Percentiles rank a stretch among this genome's conserved stretches.
Evolutionary conservation across 2,113 vertebrate species (phyloP).

Genomic region (Gorsachius goisagi): DNA sequence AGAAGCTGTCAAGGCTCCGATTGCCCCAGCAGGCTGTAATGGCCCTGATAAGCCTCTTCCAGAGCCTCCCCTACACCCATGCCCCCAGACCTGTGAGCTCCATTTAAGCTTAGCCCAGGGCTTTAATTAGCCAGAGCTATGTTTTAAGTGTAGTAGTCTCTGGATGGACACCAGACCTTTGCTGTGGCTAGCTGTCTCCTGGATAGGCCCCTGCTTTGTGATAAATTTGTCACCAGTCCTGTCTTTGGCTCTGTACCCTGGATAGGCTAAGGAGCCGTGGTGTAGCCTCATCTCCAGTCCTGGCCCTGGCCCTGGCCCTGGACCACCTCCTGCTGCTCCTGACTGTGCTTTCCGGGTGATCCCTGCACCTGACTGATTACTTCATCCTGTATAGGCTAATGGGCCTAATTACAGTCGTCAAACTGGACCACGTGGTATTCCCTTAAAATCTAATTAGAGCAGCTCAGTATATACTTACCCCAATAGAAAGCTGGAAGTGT

Average conservation of each 20-base stretch:
- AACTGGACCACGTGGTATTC: slow-evolving; percentile 24
- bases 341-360: background rate
- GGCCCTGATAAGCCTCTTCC: background rate
- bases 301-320: background rate
- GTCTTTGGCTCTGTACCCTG: background rate
- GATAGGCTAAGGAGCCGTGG: background rate
- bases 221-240: background rate
- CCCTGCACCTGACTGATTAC: background rate
- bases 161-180: background rate
- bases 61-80: no score
- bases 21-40: background rate
- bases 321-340: background rate
- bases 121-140: background rate
- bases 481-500: slow-evolving; percentile 49
- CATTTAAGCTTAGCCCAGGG: background rate
- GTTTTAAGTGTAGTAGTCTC: background rate
- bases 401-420: slow-evolving; percentile 31
- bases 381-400: background rate
- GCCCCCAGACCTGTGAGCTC: background rate
- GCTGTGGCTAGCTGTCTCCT: background rate
- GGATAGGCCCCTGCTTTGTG: background rate
- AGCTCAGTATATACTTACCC: slow-evolving; percentile 64
- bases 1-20: background rate
- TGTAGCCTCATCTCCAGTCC: background rate
- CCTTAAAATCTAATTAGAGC: slow-evolving; percentile 47